A percentile compares a stretch with the other conserved stretches of the same genome.
These are phyloP conservation scores for Pseudomugil tenellus DNA, from an alignment of 2,797 vertebrate species.

Conservation along the genomic window DNA sequence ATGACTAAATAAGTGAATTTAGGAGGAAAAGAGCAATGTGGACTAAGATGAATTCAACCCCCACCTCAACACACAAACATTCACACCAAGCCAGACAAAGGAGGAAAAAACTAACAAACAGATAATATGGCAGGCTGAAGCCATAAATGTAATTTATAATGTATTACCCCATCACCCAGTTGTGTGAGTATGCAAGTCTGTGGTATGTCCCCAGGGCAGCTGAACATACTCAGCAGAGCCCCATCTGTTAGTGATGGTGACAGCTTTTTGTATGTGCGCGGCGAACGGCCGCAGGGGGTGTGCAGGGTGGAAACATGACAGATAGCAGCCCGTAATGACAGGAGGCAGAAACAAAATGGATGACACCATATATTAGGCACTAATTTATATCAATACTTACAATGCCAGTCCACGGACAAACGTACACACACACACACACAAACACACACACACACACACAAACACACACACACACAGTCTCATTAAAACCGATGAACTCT, in stretches of 20 bases:
- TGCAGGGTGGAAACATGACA: constrained; percentile 61
- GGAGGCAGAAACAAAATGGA: constrained; percentile 58
- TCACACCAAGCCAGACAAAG: constrained; percentile 36
- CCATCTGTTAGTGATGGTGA: constrained; percentile 76
- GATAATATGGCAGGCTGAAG: constrained; percentile 41
- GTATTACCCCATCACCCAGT: constrained; percentile 64
- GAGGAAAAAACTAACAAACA: constrained; percentile 48
- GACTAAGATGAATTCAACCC: not conserved
- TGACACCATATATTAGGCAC: constrained; percentile 54
- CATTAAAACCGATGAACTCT: constrained; percentile 39
- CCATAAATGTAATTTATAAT: constrained; percentile 74
- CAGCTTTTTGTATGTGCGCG: constrained; percentile 49
- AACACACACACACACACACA: constrained; percentile 30
- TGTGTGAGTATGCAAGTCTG: constrained; percentile 40
- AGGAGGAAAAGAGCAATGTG: constrained; percentile 15
- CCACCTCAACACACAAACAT: constrained; percentile 21
- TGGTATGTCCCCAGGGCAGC: constrained; percentile 33
- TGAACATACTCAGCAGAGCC: constrained; percentile 48
- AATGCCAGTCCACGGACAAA: constrained; percentile 24
- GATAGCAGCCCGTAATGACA: constrained; percentile 63
- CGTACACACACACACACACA: constrained; percentile 21
- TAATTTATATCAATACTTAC: constrained; percentile 61
- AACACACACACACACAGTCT: constrained; percentile 16
- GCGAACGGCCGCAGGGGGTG: constrained; percentile 37
- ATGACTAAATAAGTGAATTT: constrained; percentile 33